Conservation (phyloP, 1,140 invertebrate species). For the Conus ventricosus region DNA sequence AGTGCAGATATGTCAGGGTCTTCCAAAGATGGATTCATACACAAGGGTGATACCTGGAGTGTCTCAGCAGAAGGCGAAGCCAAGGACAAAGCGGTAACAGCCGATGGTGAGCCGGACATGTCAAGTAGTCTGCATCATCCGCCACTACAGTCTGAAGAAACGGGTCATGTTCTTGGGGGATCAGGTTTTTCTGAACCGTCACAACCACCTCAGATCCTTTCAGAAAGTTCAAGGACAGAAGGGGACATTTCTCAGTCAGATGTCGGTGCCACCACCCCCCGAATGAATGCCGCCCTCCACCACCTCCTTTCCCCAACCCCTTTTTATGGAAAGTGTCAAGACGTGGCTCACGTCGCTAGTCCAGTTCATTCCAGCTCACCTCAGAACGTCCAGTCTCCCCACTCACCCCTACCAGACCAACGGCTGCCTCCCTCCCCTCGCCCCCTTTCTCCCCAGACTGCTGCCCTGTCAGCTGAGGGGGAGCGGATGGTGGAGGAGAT, state of each 20-base stretch:
- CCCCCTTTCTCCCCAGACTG: constrained; percentile 4
- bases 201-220: background rate
- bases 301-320: background rate
- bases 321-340: background rate
- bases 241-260: background rate
- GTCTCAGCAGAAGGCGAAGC: background rate
- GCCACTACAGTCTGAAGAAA: background rate
- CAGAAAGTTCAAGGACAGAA: background rate
- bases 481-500: constrained; percentile 61
- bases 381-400: too few relatives aligned
- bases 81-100: background rate
- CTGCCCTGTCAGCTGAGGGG: constrained; percentile 42
- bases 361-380: too few relatives aligned
- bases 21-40: background rate
- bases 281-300: background rate
- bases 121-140: background rate
- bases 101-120: background rate
- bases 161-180: too few relatives aligned
- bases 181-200: background rate
- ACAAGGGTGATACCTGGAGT: background rate
- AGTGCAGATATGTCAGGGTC: background rate
- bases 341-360: background rate
- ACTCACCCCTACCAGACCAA: background rate
- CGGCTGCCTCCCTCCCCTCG: background rate
- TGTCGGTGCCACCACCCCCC: background rate